phyloP scores from a whole-genome alignment of 2,113 vertebrate genomes.

The Scopus umbretta region DNA sequence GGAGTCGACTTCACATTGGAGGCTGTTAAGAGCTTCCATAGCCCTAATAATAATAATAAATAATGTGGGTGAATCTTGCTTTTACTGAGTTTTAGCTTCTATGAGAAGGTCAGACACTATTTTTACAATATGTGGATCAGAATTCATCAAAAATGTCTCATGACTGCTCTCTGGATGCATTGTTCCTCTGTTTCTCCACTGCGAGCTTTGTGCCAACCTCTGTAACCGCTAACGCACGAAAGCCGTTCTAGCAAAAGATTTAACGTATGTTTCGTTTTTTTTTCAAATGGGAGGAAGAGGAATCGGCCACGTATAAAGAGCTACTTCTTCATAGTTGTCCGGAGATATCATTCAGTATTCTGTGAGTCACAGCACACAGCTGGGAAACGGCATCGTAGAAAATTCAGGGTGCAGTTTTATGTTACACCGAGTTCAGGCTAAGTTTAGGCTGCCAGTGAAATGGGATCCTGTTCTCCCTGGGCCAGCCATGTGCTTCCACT shows the following conservation, averaged over 20 bases:
- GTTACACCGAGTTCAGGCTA: not conserved
- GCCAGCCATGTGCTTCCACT: not conserved
- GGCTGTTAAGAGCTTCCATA: not conserved
- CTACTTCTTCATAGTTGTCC: not conserved
- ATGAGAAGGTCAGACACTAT: not conserved
- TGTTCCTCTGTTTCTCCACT: not conserved
- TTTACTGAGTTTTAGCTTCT: not conserved
- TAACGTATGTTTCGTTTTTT: rapidly evolving
- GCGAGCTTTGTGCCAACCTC: not conserved
- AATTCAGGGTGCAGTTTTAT: not conserved
- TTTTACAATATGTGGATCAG: not conserved
- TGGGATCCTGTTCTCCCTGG: not conserved
- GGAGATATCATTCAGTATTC: not conserved
- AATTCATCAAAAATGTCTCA: not conserved
- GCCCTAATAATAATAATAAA: not conserved
- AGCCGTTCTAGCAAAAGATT: not conserved
- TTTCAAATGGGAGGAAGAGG: not conserved
- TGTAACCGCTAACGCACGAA: rapidly evolving
- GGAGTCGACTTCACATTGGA: not conserved
- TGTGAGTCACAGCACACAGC: not conserved
- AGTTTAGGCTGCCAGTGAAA: not conserved
- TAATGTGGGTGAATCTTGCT: not conserved
- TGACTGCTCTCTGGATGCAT: not conserved
- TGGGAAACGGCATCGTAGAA: not conserved
- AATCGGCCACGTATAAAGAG: not conserved